Percentiles rank a stretch among this genome's conserved stretches.
These are phyloP conservation scores for Agrypnus murinus DNA, from an alignment of 2,888 invertebrate genomes.

Conservation along the genomic window DNA sequence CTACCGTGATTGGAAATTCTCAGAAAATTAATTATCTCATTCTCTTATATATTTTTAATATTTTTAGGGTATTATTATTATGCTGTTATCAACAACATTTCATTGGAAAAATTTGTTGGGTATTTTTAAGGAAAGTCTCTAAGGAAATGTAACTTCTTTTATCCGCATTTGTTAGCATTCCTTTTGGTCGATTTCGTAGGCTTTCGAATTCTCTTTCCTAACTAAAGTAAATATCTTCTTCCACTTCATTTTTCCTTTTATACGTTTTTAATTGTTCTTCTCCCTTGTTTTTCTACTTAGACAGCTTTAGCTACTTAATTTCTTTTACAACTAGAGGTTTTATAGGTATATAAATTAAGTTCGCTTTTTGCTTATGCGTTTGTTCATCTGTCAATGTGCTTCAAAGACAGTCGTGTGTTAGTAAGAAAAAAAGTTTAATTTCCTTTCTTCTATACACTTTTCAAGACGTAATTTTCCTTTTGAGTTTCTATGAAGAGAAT, in stretches of 20 bases:
- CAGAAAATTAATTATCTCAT: no score
- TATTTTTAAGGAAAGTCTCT: not conserved
- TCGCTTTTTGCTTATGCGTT: constrained; percentile 8
- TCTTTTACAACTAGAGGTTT: constrained; percentile 32
- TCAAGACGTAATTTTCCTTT: not conserved
- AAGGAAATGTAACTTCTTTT: constrained; percentile 15
- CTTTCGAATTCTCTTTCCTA: constrained; percentile 8
- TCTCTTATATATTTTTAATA: no score
- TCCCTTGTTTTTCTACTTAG: constrained; percentile 31
- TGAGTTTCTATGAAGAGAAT: not conserved
- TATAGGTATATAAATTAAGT: constrained; percentile 35
- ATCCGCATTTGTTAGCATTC: constrained; percentile 12
- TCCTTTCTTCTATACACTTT: not conserved
- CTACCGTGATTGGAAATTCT: no score
- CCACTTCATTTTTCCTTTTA: constrained; percentile 32
- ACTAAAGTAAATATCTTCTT: constrained; percentile 11
- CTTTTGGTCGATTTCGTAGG: constrained; percentile 9
- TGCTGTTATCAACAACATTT: not conserved
- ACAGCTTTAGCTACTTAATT: constrained; percentile 21
- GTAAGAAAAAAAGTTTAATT: not conserved
- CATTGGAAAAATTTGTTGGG: constrained; percentile 3
- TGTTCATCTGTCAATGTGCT: constrained; percentile 14
- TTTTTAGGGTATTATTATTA: not conserved
- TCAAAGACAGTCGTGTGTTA: constrained; percentile 8
- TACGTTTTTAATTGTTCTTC: constrained; percentile 34